Conservation (phyloP, 2,888 invertebrate genomes). For the Lacanobia oleracea region DNA sequence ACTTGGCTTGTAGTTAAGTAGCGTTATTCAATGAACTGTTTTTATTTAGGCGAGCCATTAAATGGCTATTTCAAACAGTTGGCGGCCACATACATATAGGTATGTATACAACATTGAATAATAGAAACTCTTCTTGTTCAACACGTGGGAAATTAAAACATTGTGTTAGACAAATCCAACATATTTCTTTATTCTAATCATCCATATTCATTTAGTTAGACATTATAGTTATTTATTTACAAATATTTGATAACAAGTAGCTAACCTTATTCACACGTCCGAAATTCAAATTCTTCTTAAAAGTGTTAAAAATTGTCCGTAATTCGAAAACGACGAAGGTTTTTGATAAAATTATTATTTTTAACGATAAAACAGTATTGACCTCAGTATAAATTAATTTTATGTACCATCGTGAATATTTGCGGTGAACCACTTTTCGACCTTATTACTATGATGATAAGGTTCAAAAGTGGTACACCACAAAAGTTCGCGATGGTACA, state of each 20-base stretch:
- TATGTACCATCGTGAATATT: slow-evolving; percentile 42
- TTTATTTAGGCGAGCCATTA: too few relatives aligned
- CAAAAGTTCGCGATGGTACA: slow-evolving; percentile 32
- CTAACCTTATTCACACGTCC: slow-evolving; percentile 61
- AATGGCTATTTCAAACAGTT: neutral
- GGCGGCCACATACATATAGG: too few relatives aligned
- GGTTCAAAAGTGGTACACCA: too few relatives aligned
- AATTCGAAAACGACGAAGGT: slow-evolving; percentile 34
- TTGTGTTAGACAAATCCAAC: slow-evolving; percentile 75
- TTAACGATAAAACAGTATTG: slow-evolving; percentile 49
- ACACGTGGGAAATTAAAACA: slow-evolving; percentile 37
- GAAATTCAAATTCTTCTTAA: slow-evolving; percentile 56
- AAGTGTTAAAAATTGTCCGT: slow-evolving; percentile 39
- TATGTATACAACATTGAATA: neutral
- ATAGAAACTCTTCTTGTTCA: neutral
- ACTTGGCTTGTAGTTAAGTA: too few relatives aligned
- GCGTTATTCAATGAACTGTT: too few relatives aligned
- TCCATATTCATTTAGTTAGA: slow-evolving; percentile 72
- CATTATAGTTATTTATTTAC: slow-evolving; percentile 74
- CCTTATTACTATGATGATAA: too few relatives aligned
- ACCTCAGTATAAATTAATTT: slow-evolving; percentile 52
- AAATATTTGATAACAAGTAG: slow-evolving; percentile 66
- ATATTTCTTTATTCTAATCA: slow-evolving; percentile 77
- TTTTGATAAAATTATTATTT: slow-evolving; percentile 43
- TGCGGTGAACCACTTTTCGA: too few relatives aligned